Base-by-base conservation (phyloP, 2,888 invertebrate species). In the Chloroclysta siterata region DNA sequence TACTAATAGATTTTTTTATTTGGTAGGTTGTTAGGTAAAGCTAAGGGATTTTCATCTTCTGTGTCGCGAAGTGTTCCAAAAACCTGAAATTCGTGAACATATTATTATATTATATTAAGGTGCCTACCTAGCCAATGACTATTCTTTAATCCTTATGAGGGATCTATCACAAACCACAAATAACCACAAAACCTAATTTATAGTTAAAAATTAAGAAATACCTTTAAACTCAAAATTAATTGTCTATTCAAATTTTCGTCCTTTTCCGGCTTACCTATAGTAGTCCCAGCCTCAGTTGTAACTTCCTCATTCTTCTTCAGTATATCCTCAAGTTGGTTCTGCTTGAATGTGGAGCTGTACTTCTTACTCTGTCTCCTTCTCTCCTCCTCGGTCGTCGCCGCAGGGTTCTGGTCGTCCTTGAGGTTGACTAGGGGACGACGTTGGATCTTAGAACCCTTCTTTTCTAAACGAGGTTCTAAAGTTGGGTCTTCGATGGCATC, bases 311-410 rank as follows among this genome's bases (percentile, higher is more conserved):
- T 79, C 64, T 75, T 80, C 54, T 82, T 88, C 52, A 89, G 69
- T n/a, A 84, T 73, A 22, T 89, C 87, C 41, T 88, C 87, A 6
- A 92, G 70, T 68, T 89, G 88, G 68, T 89, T 91, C 77, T 90
- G 89, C 41, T 87, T 90, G 70, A 91, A 88, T 60, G 82, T 87
- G 7, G 90, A 72, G 70, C 90, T 92, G 80, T 88, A 93, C 72
- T 92, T 93, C 79, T 93, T 93, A 74, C 92, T 91, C 66, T 92
- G 91, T 69, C 92, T 81, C 71, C 89, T 90, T 41, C 80, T 85
- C 66, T 91, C 90, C 5, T 91, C 90, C 17, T 93, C 92, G 60
- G 85, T 91, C 0, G 90, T 90, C 0, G 92, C 92, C 1, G 90
- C 85, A 0, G 87, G 85, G 68, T 89, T 92, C 66, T 90, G 92